Evolutionary conservation across 2,888 invertebrate species (phyloP), one percentile per base, ranked within the genome.

Genomic region (Euzophera pinguis): DNA sequence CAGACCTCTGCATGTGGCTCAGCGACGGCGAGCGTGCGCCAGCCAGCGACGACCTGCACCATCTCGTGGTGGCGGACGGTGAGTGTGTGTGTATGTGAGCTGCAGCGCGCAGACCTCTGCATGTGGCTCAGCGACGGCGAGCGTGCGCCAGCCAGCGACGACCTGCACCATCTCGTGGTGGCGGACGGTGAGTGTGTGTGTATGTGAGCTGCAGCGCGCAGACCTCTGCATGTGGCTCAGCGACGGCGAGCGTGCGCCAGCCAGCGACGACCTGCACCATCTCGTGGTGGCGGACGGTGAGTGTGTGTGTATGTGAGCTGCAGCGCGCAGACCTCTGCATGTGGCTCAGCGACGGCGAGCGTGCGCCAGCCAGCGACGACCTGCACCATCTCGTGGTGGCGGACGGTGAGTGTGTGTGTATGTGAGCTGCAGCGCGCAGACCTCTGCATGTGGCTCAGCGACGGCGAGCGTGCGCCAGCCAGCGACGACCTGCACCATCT

Each of bases 61-160:
- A 93, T 27, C 79, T 85, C 38, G 72, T 73, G 67, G 71, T 92
- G 61, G 92, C 92, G 10, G 92, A 92, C 69, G 93, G 93, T 41
- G 7, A 6, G 39, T n/a, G n/a, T n/a, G n/a, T n/a, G n/a, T n/a
- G n/a, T n/a, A n/a, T n/a, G 97, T 9, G 99, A 99, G 90, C 89
- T 99, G 62, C 99, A 99, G 88, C 93, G 97, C 55, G 94, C 97
- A 53, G 96, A 97, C 77, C 92, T 99, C 49, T 94, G 93, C 59
- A 94, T 99, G 92, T 99, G 99, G 99, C 92, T 99, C 60, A 96
- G 96, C 83, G 98, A 99, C 76, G 96, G 97, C 75, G 95, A 93
- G 58, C 80, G 89, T 53, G 89, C 91, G 55, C 84, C 81, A 61
- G 79, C 34, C 47, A 22, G 22, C 47, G 22, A 22, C 22, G 22